phyloP scores from a whole-genome alignment of 2,888 invertebrate species.

The Troides oblongomaculatus region DNA sequence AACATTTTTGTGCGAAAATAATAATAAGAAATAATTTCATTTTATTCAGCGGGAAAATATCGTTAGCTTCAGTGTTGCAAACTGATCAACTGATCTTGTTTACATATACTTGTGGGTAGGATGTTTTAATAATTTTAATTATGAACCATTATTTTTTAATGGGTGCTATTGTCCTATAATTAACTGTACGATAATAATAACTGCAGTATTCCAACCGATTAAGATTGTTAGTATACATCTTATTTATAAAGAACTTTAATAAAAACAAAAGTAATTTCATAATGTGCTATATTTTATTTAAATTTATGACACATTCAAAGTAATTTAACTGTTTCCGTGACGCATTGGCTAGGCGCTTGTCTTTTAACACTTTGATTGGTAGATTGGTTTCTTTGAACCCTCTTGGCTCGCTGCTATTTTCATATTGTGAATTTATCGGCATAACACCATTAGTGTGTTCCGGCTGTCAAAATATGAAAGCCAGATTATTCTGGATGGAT shows the following conservation, averaged over 20 bases:
- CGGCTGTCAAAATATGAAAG: too few relatives aligned
- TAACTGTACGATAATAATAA: slow-evolving; percentile 32
- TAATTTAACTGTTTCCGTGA: too few relatives aligned
- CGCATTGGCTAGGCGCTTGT: too few relatives aligned
- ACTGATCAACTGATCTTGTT: slow-evolving; percentile 1
- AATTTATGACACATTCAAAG: background rate
- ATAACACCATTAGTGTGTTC: too few relatives aligned
- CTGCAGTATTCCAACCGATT: slow-evolving; percentile 7
- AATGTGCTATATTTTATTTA: background rate
- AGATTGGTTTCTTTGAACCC: too few relatives aligned
- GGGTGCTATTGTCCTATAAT: slow-evolving; percentile 26
- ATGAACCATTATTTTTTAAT: slow-evolving; percentile 26
- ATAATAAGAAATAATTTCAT: slow-evolving; percentile 37
- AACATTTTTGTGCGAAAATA: slow-evolving; percentile 39
- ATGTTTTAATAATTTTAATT: slow-evolving; percentile 17
- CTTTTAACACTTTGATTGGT: too few relatives aligned
- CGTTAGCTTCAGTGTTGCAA: slow-evolving; percentile 12
- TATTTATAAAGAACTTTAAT: background rate
- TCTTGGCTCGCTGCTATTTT: too few relatives aligned
- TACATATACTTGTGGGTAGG: slow-evolving; percentile 12
- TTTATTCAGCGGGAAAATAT: background rate
- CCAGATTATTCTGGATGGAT: too few relatives aligned
- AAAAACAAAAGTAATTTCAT: background rate
- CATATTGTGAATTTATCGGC: too few relatives aligned
- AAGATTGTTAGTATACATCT: background rate